Percentiles rank a stretch among this genome's conserved stretches.
phyloP scores from a whole-genome alignment of 1,140 invertebrate genomes.

The Leptopilina clavipes region DNA sequence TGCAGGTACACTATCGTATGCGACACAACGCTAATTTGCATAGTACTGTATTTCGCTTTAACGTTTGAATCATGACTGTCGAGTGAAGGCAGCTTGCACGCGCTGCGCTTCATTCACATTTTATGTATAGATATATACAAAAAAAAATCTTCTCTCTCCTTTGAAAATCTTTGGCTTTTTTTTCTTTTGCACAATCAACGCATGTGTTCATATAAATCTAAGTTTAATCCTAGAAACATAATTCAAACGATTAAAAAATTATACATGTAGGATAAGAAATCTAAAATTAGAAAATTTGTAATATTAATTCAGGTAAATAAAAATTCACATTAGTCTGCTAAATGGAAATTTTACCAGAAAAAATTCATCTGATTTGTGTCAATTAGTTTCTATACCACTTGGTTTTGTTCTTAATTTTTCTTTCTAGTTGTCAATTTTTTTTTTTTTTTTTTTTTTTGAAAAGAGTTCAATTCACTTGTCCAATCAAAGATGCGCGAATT shows the following conservation, averaged over 20 bases:
- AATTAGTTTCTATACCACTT: background rate
- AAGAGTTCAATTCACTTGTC: conserved; percentile 47
- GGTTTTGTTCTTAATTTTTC: background rate
- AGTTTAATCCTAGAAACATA: background rate
- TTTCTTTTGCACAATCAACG: background rate
- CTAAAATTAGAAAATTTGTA: too few relatives aligned
- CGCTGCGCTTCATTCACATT: conserved; percentile 45
- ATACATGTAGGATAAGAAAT: too few relatives aligned
- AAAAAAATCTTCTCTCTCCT: background rate
- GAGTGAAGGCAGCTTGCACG: conserved; percentile 39
- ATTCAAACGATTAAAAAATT: too few relatives aligned
- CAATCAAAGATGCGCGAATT: conserved; percentile 54
- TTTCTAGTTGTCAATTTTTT: background rate
- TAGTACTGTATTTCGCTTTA: conserved; percentile 49
- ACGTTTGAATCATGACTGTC: conserved; percentile 15
- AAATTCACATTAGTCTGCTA: too few relatives aligned
- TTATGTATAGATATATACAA: too few relatives aligned
- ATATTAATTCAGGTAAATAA: too few relatives aligned
- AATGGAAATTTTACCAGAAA: too few relatives aligned
- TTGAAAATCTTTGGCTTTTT: background rate
- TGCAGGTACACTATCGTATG: conserved; percentile 49
- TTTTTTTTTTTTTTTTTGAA: background rate
- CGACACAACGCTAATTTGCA: conserved; percentile 49
- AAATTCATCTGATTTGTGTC: too few relatives aligned
- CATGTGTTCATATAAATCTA: background rate